Base-by-base conservation (phyloP, 1,140 invertebrate genomes). In the Paralvinella palmiformis region DNA sequence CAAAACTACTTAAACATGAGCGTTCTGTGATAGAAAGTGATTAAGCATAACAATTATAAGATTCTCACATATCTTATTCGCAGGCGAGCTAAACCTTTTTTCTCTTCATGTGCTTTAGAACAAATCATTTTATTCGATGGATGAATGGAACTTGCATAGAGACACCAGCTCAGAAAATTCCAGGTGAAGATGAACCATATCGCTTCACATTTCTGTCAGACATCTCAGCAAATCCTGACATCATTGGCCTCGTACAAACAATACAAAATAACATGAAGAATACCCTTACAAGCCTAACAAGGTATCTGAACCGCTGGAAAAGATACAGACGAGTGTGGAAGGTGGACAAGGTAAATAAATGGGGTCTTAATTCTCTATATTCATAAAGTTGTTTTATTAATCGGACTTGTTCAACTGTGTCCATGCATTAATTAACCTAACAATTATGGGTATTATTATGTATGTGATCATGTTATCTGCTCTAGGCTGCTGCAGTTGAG, bases 321-420 rank as follows among this genome's bases (percentile, higher is more conserved):
- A 86, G 87, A 70, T 92, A 89, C 73, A 85, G 85, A 64, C 87
- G 86, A 75, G 80, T 95, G 3, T 94, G 91, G 91, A 84, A 85
- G 10, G 86, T 85, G 68, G 90, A 94, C 72, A 94, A 94, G 81
- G 81, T 84, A 55, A 72, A 22, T 24, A n/a, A n/a, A n/a, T n/a
- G n/a, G n/a, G n/a, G n/a, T n/a, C n/a, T n/a, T n/a, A n/a, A n/a
- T n/a, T n/a, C n/a, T n/a, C n/a, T n/a, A n/a, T n/a, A n/a, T n/a
- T n/a, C n/a, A n/a, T n/a, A n/a, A n/a, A n/a, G n/a, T n/a, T n/a
- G n/a, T n/a, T n/a, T n/a, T n/a, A n/a, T n/a, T n/a, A n/a, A n/a
- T n/a, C n/a, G n/a, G n/a, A n/a, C n/a, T n/a, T n/a, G n/a, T n/a
- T n/a, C n/a, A n/a, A n/a, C n/a, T n/a, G n/a, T n/a, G n/a, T n/a